Percentiles rank a stretch among this genome's conserved stretches.
Conservation (phyloP, 1,140 invertebrate genomes). For the Nomia melanderi region DNA sequence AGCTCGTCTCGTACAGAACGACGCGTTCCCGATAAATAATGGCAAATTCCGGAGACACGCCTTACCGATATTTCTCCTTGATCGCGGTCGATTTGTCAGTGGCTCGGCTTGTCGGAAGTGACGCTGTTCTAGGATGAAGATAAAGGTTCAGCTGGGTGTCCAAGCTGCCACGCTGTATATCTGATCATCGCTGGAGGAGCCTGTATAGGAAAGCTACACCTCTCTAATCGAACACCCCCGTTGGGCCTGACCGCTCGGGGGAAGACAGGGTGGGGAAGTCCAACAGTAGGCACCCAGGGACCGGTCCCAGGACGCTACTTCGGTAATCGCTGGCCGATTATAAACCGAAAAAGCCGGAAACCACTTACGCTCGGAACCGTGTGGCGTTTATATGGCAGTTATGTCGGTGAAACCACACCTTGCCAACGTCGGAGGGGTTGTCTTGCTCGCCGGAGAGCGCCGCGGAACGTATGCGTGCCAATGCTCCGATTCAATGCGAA, state of each 20-base stretch:
- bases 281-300: slow-evolving; percentile 78
- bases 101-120: slow-evolving; percentile 53
- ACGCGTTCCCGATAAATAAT: slow-evolving; percentile 12
- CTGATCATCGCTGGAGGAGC: slow-evolving; percentile 62
- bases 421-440: slow-evolving; percentile 44
- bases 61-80: slow-evolving; percentile 51
- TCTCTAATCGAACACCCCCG: slow-evolving; percentile 72
- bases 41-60: slow-evolving; percentile 44
- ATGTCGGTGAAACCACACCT: slow-evolving; percentile 65
- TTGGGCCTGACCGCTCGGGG: slow-evolving; percentile 56
- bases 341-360: slow-evolving; percentile 81
- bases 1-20: neutral
- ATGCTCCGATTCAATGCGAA: neutral
- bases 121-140: slow-evolving; percentile 44
- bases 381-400: slow-evolving; percentile 67
- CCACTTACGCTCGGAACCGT: slow-evolving; percentile 74
- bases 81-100: slow-evolving; percentile 55
- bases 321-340: slow-evolving; percentile 78
- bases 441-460: slow-evolving; percentile 46
- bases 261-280: slow-evolving; percentile 51
- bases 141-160: slow-evolving; percentile 54
- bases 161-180: slow-evolving; percentile 39
- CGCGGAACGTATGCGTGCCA: slow-evolving; percentile 39
- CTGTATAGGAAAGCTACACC: slow-evolving; percentile 69
- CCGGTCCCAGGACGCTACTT: slow-evolving; percentile 76